Base-by-base conservation (phyloP, 2,797 vertebrate genomes). In the Eleutherodactylus coqui region DNA sequence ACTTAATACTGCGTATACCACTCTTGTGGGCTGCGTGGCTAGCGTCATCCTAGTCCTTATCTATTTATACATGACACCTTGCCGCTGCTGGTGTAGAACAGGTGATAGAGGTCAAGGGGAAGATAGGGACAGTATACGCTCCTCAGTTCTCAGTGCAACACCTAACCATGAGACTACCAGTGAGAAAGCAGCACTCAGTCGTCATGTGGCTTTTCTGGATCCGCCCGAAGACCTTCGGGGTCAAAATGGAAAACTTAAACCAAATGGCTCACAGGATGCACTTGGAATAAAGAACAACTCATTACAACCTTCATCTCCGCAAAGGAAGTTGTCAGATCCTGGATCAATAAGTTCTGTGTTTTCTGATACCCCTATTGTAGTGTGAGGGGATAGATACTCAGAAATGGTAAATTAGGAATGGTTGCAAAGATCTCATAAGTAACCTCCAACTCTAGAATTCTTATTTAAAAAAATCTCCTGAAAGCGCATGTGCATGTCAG, bases 331-430 rank as follows among this genome's bases (percentile, higher is more conserved):
- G 94, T 99, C 98, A 0, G 96, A 98, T 83, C 96, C 96, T 0
- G 97, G 98, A 86, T 99, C 98, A 5, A 96, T 98, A 91, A 98
- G 97, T 90, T 99, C 98, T 0, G 97, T 98, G 88, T 99, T 99
- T 93, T 99, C 98, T 0, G 97, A 99, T 94, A 98, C 97, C 5
- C 97, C 98, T 89, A 98, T 99, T 90, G 97, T 99, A 92, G 97
- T 98, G 91, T 99, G 94, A 95, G 89, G 85, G 55, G 14, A n/a
- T 13, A 41, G 16, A n/a, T 58, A 41, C 13, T 17, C n/a, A 8
- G 21, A 79, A 55, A 51, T 73, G 43, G 14, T 2, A 38, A 24
- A 64, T 70, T 24, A 24, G 5, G 0, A 70, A 41, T 24, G 70
- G 13, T 36, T 79, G 45, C 29, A 51, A 60, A 49, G 8, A 38